Percentiles rank a stretch among this genome's conserved stretches.
These are phyloP conservation scores for Griposia aprilina DNA, from an alignment of 2,888 invertebrate genomes.

Conservation along the genomic window DNA sequence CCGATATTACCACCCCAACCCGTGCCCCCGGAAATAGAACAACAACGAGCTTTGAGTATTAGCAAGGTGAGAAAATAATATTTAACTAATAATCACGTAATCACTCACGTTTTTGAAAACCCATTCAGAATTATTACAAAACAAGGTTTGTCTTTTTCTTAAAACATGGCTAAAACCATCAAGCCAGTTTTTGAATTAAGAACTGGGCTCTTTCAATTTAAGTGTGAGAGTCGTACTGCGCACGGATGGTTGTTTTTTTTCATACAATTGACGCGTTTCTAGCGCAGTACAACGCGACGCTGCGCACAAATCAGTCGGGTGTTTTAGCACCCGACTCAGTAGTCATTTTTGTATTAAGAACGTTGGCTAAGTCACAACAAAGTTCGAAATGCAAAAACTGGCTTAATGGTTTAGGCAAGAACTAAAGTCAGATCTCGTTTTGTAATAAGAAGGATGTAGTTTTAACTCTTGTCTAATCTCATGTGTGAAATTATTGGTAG, in stretches of 20 bases:
- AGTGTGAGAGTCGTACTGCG: background rate
- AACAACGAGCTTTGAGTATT: constrained; percentile 95
- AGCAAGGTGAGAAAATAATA: constrained; percentile 92
- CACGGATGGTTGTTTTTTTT: background rate
- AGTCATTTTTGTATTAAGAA: background rate
- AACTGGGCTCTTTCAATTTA: background rate
- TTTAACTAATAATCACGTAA: background rate
- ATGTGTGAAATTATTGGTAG: background rate
- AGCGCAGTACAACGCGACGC: background rate
- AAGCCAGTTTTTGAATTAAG: background rate
- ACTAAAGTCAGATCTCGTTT: background rate
- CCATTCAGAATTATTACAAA: background rate
- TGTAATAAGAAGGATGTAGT: background rate
- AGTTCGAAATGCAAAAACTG: background rate
- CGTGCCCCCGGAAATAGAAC: constrained; percentile 95
- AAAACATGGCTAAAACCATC: background rate
- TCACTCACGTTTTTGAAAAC: background rate
- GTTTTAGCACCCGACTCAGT: too few relatives aligned
- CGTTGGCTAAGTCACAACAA: background rate
- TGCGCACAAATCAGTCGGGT: background rate
- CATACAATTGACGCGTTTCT: background rate
- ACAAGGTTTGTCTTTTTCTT: background rate
- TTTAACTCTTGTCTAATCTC: background rate
- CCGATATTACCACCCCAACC: constrained; percentile 92
- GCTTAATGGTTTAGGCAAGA: background rate